Conservation (phyloP, 2,888 invertebrate genomes). For the Andrena minutula region DNA sequence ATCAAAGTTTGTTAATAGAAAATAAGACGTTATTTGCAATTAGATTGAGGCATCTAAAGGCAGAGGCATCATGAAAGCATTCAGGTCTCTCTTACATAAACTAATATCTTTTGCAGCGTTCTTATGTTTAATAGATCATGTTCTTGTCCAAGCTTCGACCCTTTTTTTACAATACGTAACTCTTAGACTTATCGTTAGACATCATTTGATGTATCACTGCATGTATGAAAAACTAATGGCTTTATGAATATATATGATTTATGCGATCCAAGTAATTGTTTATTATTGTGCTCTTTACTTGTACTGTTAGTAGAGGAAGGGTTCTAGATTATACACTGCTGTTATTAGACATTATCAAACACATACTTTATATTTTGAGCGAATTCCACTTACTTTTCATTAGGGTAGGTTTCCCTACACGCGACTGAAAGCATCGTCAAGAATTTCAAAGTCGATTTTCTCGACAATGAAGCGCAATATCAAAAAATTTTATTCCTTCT, state of each 20-base stretch:
- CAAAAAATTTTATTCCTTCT: too few species aligned
- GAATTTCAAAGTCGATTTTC: too few species aligned
- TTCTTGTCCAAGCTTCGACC: conserved; percentile 20
- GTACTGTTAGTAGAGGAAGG: neutral
- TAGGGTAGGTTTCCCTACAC: too few species aligned
- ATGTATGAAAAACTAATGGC: conserved; percentile 11
- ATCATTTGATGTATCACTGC: conserved; percentile 55
- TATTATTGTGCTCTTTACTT: neutral
- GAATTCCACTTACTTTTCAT: too few species aligned
- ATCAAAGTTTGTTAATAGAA: neutral
- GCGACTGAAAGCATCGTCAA: too few species aligned
- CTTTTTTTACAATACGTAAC: neutral
- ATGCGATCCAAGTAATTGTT: neutral
- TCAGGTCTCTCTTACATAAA: neutral
- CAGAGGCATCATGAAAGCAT: neutral
- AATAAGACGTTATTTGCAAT: neutral
- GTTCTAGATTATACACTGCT: neutral
- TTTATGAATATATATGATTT: neutral
- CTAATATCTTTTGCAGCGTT: neutral
- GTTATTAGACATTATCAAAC: neutral
- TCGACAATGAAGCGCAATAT: too few species aligned
- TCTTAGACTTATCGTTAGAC: neutral
- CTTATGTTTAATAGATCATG: neutral
- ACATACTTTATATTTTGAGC: neutral
- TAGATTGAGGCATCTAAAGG: neutral